Evolutionary conservation across 2,113 vertebrate species (phyloP).

Genomic region (Hyperoodon ampullatus): DNA sequence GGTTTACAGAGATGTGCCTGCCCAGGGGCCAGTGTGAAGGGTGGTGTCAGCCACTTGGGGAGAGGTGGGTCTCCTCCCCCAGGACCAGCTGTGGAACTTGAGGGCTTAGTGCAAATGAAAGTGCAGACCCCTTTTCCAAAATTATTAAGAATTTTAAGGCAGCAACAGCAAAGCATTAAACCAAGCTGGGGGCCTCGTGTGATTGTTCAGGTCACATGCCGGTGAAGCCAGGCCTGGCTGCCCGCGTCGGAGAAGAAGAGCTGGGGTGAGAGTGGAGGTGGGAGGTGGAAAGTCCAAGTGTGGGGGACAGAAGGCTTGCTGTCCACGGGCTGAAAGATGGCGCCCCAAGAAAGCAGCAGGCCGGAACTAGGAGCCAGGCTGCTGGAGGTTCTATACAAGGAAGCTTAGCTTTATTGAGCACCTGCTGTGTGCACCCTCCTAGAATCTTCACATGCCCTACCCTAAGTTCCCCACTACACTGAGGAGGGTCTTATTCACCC

Average conservation of each 20-base stretch:
- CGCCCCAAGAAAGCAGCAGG: not conserved
- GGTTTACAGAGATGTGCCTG: not conserved
- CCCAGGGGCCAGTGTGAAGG: accelerated
- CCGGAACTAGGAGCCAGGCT: not conserved
- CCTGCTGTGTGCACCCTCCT: not conserved
- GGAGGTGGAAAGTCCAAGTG: not conserved
- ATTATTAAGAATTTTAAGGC: not conserved
- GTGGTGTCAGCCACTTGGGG: not conserved
- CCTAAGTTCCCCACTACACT: not conserved
- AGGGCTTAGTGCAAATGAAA: not conserved
- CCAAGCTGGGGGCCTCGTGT: not conserved
- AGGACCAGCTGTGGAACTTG: not conserved
- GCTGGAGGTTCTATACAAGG: too few relatives aligned
- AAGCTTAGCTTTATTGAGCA: not conserved
- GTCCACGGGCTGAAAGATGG: not conserved
- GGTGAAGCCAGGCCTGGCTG: not conserved
- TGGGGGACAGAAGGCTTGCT: accelerated
- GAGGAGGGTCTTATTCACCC: not conserved
- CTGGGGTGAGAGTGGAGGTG: accelerated
- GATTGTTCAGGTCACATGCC: accelerated
- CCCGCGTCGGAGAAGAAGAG: not conserved
- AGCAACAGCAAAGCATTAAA: not conserved
- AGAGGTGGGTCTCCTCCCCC: not conserved
- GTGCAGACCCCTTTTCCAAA: not conserved
- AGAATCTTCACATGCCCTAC: not conserved